Conservation (phyloP, 1,140 invertebrate species). For the Pissodes strobi region DNA sequence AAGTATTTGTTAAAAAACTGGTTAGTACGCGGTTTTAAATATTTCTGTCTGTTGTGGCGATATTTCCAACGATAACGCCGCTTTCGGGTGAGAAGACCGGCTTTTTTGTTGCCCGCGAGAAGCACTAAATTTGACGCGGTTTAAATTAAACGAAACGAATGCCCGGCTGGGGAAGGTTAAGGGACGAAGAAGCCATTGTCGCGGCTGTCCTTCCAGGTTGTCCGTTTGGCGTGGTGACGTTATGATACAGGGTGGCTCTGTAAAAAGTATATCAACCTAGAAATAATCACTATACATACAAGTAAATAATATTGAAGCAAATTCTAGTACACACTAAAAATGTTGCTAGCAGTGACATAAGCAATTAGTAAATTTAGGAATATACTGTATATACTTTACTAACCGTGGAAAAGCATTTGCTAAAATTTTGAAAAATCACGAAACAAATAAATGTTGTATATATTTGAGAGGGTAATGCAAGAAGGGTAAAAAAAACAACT, state of each 20-base stretch:
- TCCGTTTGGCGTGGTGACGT: neutral
- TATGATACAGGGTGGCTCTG: slow-evolving; percentile 8
- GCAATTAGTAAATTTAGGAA: too few relatives aligned
- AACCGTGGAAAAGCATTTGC: too few relatives aligned
- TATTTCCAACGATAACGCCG: slow-evolving; percentile 24
- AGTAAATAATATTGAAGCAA: too few relatives aligned
- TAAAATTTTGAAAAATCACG: too few relatives aligned
- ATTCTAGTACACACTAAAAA: too few relatives aligned
- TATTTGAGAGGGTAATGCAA: too few relatives aligned
- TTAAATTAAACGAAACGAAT: slow-evolving; percentile 28
- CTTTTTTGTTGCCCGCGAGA: slow-evolving; percentile 17
- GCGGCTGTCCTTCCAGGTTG: slow-evolving; percentile 17
- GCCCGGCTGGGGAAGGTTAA: neutral
- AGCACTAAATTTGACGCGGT: slow-evolving; percentile 22
- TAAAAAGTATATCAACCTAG: neutral
- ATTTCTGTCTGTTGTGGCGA: slow-evolving; percentile 21
- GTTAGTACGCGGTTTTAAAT: slow-evolving; percentile 22
- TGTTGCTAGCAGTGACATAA: too few relatives aligned
- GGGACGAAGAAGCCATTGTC: slow-evolving; percentile 20
- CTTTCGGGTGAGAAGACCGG: slow-evolving; percentile 28
- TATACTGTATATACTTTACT: too few relatives aligned
- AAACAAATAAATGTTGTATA: too few relatives aligned
- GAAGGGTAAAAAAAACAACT: too few relatives aligned
- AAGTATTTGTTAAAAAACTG: slow-evolving; percentile 29
- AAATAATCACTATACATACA: too few relatives aligned